Conservation (phyloP, 2,113 vertebrate genomes). For the Aplodontia rufa region DNA sequence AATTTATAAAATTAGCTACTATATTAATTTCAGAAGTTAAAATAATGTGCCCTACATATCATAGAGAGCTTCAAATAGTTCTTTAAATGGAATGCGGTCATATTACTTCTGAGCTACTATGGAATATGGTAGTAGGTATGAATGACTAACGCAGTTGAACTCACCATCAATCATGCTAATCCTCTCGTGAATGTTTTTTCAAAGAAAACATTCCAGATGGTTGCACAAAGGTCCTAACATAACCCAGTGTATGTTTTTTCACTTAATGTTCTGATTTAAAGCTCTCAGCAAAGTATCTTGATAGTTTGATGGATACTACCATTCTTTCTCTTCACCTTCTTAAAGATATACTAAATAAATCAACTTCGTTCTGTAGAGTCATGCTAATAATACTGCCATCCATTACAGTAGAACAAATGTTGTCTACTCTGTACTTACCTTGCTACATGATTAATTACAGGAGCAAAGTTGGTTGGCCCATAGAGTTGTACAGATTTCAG, state of each 20-base stretch:
- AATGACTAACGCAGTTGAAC: neutral
- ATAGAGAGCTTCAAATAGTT: neutral
- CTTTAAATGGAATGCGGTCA: constrained; percentile 6
- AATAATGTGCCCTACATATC: constrained; percentile 26
- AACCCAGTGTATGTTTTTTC: neutral
- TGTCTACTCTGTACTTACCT: constrained; percentile 84
- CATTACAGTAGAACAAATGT: neutral
- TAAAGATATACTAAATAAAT: neutral
- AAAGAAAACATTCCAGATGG: neutral
- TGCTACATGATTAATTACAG: constrained; percentile 97
- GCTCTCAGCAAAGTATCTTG: neutral
- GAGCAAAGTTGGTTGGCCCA: constrained; percentile 97
- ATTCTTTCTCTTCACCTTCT: neutral
- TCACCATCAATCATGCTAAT: neutral
- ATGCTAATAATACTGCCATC: neutral
- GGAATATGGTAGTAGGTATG: neutral
- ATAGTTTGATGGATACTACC: neutral
- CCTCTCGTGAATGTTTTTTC: neutral
- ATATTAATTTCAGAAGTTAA: constrained; percentile 39
- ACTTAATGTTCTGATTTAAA: neutral
- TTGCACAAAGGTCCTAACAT: neutral
- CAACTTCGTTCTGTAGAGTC: neutral
- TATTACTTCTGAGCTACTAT: neutral
- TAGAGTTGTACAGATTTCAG: constrained; percentile 96
- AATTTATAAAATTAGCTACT: constrained; percentile 56